Conservation (phyloP, 2,888 invertebrate species). For the Rhagophthalmus giganteus region DNA sequence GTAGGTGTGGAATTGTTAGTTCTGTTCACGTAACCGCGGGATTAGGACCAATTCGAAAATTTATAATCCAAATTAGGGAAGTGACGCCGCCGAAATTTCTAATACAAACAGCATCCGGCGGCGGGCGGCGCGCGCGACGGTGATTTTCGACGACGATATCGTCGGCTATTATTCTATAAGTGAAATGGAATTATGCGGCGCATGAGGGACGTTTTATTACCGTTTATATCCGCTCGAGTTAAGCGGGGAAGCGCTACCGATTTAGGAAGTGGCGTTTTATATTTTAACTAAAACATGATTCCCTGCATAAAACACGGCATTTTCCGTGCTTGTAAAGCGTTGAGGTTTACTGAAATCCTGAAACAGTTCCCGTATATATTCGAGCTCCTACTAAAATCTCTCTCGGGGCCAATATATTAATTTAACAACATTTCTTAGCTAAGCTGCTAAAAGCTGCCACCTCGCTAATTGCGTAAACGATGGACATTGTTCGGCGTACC, state of each 20-base stretch:
- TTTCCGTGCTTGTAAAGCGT: conserved; percentile 17
- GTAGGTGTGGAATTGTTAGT: neutral
- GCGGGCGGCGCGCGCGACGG: too few species aligned
- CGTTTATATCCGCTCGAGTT: too few species aligned
- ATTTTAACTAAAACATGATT: conserved; percentile 19
- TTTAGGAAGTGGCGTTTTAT: conserved; percentile 14
- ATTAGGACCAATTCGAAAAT: conserved; percentile 7
- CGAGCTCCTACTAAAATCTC: conserved; percentile 26
- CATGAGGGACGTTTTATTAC: too few species aligned
- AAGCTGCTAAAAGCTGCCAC: conserved; percentile 37
- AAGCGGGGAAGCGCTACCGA: conserved; percentile 1
- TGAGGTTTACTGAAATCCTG: conserved; percentile 29
- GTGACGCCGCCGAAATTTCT: conserved; percentile 2
- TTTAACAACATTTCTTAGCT: conserved; percentile 34
- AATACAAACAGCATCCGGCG: too few species aligned
- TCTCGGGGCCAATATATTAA: conserved; percentile 32
- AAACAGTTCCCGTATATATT: conserved; percentile 23
- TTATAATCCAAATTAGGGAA: conserved; percentile 4
- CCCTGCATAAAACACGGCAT: conserved; percentile 18
- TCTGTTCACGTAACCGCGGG: conserved; percentile 10
- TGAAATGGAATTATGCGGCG: too few species aligned
- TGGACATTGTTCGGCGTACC: conserved; percentile 30
- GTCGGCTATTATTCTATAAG: too few species aligned
- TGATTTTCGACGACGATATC: too few species aligned
- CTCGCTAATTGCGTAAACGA: conserved; percentile 38